Percentiles rank a stretch among this genome's conserved stretches.
These are phyloP conservation scores for Manduca sexta DNA, from an alignment of 1,140 invertebrate genomes.

Conservation along the genomic window DNA sequence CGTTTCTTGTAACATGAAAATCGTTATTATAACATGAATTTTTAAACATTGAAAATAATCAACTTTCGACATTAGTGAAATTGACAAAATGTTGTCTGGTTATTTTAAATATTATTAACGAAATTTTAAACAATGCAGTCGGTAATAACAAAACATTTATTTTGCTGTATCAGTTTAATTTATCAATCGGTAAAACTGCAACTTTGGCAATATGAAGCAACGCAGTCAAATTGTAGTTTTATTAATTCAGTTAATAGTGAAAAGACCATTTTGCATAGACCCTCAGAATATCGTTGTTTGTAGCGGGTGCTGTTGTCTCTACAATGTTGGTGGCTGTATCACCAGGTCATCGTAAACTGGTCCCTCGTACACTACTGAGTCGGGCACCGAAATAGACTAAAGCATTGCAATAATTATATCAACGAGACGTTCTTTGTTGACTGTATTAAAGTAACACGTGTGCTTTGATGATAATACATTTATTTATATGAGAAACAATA, in stretches of 20 bases:
- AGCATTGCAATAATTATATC: constrained; percentile 57
- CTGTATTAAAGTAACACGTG: constrained; percentile 22
- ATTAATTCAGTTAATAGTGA: constrained; percentile 13
- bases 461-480: constrained; percentile 11
- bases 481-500: too few relatives aligned
- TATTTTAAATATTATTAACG: too few relatives aligned
- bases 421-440: constrained; percentile 46
- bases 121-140: too few relatives aligned
- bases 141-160: too few relatives aligned
- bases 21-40: too few relatives aligned
- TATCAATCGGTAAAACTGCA: constrained; percentile 1
- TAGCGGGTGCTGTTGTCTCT: constrained; percentile 13
- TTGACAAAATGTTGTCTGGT: too few relatives aligned
- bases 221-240: constrained; percentile 28
- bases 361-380: constrained; percentile 28
- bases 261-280: constrained; percentile 16
- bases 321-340: constrained; percentile 8
- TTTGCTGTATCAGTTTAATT: background rate
- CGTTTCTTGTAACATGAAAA: constrained; percentile 7
- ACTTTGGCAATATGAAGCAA: constrained; percentile 22
- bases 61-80: too few relatives aligned
- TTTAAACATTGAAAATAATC: too few relatives aligned
- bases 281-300: constrained; percentile 11
- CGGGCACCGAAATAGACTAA: constrained; percentile 45
- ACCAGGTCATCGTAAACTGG: constrained; percentile 27